phyloP scores from a whole-genome alignment of 2,797 vertebrate genomes.

The Podargus strigoides region DNA sequence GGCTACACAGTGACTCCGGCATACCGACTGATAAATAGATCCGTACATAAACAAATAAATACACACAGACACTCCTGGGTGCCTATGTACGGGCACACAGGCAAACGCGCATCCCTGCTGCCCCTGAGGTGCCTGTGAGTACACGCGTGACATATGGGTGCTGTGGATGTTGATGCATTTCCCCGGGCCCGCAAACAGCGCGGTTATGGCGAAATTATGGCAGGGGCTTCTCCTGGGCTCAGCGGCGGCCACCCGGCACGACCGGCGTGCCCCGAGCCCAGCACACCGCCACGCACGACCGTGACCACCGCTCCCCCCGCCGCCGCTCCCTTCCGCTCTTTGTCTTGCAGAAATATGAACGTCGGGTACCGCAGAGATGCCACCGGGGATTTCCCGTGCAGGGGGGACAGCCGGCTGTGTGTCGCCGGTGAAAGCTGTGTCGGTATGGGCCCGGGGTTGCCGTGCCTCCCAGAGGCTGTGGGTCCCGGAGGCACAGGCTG shows the following conservation, averaged over 20 bases:
- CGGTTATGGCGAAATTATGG: neutral
- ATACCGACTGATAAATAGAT: neutral
- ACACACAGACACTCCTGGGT: neutral
- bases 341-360: neutral
- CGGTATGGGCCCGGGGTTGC: neutral
- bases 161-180: neutral
- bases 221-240: neutral
- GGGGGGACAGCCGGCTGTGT: neutral
- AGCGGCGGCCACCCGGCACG: accelerated
- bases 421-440: neutral
- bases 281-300: neutral
- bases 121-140: neutral
- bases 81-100: accelerated
- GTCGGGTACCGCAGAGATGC: neutral
- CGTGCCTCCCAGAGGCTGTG: too few relatives aligned
- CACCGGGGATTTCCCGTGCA: neutral
- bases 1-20: neutral
- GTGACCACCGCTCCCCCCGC: neutral
- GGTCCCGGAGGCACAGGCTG: too few relatives aligned
- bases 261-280: neutral
- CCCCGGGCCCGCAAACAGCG: neutral
- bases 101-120: neutral
- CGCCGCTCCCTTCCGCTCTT: neutral
- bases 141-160: accelerated
- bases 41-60: too few relatives aligned